Evolutionary conservation across 2,113 vertebrate species (phyloP), one percentile per base, ranked within the genome.

Genomic region (Myodes glareolus): DNA sequence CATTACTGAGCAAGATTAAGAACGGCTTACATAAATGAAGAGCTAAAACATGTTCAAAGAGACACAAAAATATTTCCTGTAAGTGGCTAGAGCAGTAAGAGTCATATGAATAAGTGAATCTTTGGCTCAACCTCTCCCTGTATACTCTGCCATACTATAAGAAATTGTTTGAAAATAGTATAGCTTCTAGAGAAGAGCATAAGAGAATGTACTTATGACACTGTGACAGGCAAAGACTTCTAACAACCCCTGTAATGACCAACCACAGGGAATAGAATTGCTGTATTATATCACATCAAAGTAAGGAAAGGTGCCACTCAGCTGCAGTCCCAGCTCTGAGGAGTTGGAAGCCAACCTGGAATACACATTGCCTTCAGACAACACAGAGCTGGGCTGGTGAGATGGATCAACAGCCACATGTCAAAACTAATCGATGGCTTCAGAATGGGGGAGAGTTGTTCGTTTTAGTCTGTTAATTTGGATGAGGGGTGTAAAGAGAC

Each of bases 1-100:
- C 0, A 70, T 70, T 92, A 88, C 39, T 80, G 5, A 97, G 42
- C 73, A 16, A 33, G 89, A 93, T 77, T 72, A 33, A 68, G 70
- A 25, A 78, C 80, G 8, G 84, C 8, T 39, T 93, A 72, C 42
- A 84, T 82, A 77, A 94, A 33, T 95, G 31, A 4, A 3, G 50
- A 96, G 87, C 72, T 89, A 92, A 81, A n/a, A 23, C n/a, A 77
- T 52, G 21, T 93, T 78, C 42, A 94, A 92, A 70, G 39, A 95
- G 78, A 94, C 42, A 19, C 11, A 75, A 70, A 65, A 3, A 23
- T 39, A 14, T 80, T 92, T 81, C 36, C 75, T 68, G 72, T 95
- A 86, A 91, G 65, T 85, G 3, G 14, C 68, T 93, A 55, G 16
- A 39, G 67, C 19, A 94, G 63, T 90, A 76, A 21, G 12, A 87